These are phyloP conservation scores for Stichopus horrens DNA, from an alignment of 53 echinoderm and acorn worm species.

Conservation along the genomic window DNA sequence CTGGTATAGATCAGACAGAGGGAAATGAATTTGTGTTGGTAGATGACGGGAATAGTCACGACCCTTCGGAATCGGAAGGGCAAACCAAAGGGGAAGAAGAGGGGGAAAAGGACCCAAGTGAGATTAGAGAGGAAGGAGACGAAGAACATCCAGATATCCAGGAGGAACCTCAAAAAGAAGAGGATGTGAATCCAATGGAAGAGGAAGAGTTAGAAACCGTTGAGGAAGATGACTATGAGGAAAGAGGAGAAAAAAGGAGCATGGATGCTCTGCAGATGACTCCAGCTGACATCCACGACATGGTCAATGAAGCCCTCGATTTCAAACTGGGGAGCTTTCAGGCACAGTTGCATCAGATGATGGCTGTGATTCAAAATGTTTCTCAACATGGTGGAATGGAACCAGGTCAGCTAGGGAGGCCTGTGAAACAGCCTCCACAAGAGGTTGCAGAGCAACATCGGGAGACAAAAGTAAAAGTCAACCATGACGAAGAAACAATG, in stretches of 20 bases:
- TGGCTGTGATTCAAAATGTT: conserved; percentile 31
- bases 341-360: conserved; percentile 33
- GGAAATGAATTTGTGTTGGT: not conserved
- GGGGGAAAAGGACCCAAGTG: not conserved
- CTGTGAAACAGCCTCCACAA: not conserved
- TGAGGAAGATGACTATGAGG: conserved; percentile 8
- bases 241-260: not conserved
- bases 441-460: not conserved
- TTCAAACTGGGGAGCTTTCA: conserved; percentile 12
- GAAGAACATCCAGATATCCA: not conserved
- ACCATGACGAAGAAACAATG: not conserved
- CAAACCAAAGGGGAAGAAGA: conserved; percentile 1
- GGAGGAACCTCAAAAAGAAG: not conserved
- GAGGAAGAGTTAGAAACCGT: not conserved
- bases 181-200: not conserved
- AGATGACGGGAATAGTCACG: conserved; percentile 1
- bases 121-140: not conserved
- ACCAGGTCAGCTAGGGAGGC: not conserved
- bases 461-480: not conserved
- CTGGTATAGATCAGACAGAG: not conserved
- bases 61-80: not conserved
- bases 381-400: not conserved
- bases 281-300: not conserved
- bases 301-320: conserved; percentile 16
- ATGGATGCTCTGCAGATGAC: too few species aligned